Conservation (phyloP, 2,113 vertebrate species). For the Bufo bufo region DNA sequence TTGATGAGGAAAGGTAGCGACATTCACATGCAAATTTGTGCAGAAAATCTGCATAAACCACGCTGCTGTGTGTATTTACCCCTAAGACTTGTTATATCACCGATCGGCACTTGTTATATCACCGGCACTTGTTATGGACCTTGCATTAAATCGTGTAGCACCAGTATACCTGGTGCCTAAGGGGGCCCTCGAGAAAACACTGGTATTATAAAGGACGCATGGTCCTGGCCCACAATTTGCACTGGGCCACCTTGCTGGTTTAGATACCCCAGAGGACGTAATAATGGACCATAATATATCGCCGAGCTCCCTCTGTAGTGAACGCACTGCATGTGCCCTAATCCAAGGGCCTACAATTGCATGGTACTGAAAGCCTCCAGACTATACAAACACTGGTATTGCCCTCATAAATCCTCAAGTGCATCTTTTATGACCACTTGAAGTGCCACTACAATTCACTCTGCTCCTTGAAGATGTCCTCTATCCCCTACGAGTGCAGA, state of each 20-base stretch:
- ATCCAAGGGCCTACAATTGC: not conserved
- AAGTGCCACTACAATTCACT: slow-evolving; percentile 14
- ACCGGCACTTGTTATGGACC: too few relatives aligned
- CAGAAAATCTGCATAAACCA: too few relatives aligned
- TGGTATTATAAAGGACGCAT: too few relatives aligned
- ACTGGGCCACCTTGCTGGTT: not conserved
- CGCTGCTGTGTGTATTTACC: too few relatives aligned
- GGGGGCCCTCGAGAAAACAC: too few relatives aligned
- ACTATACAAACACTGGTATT: slow-evolving; percentile 8
- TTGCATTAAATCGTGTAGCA: too few relatives aligned
- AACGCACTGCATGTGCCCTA: not conserved
- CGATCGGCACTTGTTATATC: too few relatives aligned
- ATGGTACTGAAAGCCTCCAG: slow-evolving; percentile 13
- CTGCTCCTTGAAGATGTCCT: not conserved
- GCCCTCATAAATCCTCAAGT: slow-evolving; percentile 17
- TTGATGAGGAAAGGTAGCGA: too few relatives aligned
- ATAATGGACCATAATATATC: not conserved
- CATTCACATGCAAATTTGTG: too few relatives aligned
- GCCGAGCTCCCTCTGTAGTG: not conserved
- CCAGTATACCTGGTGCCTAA: too few relatives aligned
- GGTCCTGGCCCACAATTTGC: not conserved
- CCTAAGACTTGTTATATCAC: too few relatives aligned
- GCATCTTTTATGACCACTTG: not conserved
- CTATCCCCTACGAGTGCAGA: not conserved
- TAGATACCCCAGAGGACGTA: not conserved